Base-by-base conservation (phyloP, 2,113 vertebrate species). In the Pollimyrus isidori region DNA sequence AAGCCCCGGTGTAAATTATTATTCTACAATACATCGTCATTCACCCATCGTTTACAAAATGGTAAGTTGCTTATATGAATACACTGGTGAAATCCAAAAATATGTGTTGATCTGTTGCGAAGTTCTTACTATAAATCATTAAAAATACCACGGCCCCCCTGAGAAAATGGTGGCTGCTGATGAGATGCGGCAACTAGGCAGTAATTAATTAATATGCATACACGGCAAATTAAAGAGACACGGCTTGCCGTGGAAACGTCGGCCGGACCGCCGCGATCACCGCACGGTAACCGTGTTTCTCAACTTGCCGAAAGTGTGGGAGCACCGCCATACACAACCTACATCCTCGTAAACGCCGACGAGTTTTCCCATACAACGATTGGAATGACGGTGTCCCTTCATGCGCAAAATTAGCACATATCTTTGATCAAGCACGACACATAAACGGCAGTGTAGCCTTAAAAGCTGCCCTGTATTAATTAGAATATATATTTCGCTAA, bases 151-250 rank as follows among this genome's bases (percentile, higher is more conserved):
- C 90, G 90, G 7, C 92, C 89, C 26, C 62, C 88, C 2, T n/a
- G 91, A 91, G 92, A 89, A 88, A 56, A 89, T 21, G 10, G 92
- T 87, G 62, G 49, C 90, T 42, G 89, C 46, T 91, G 92, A 92
- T 94, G 92, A 93, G 92, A 93, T 91, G 88, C 73, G 85, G 90
- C 58, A 42, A 48, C 48, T 88, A 86, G 84, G 90, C 92, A 92
- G 89, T 93, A 92, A 94, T 93, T 90, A 92, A 94, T 93, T 93
- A 92, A 93, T 93, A 91, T 89, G 53, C 42, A 88, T 91, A 84
- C 87, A 86, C 87, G 84, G 90, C 89, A 87, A 84, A 90, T 65
- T 9, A 11, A 62, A 76, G 53, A 15, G 49, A 15, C 5, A 84
- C 89, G 1, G 62, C 90, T 50, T 86, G 50, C 88, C 58, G 87